Evolutionary conservation across 2,797 vertebrate genomes (phyloP), one percentile per base, ranked within the genome.

Genomic region (Falco concolor): DNA sequence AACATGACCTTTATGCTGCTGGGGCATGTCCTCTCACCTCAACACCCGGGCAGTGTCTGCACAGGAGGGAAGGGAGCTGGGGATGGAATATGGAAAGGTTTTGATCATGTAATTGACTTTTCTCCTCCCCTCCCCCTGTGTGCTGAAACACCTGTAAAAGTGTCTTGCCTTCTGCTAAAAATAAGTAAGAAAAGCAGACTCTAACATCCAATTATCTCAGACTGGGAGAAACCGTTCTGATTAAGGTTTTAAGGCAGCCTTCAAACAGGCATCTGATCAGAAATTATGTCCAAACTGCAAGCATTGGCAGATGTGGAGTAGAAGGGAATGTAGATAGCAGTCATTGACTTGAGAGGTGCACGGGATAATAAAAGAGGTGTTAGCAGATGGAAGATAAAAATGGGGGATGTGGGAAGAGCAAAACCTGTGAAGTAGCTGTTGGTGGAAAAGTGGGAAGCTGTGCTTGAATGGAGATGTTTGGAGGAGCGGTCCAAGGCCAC

Each of bases 181-280:
- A 83, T 93, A 93, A 84, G 21, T 54, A 87, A 63, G 45, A 73
- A 68, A 57, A 89, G 64, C 81, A 89, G 24, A n/a, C 47, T 83
- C 67, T 88, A 92, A 80, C 76, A 88, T 40, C 68, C 64, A 93
- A 56, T 94, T 94, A 85, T 88, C 89, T 86, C 76, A 83, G 89
- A 17, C 49, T 76, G 42, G 49, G 50, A 85, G 76, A 78, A 90
- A 50, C 40, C 47, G 50, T 90, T 92, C 80, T 52, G 73, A 93
- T 91, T 83, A 83, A 92, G 77, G 36, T 80, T 87, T 94, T 83
- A 90, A 92, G 64, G 50, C 80, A 73, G 59, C 54, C 69, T 94
- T 95, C 89, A 88, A 83, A 60, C 40, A 68, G 67, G 63, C 24
- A 0, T 78, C 78, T 89, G 75, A 44, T 42, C 40, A 42, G 40